These are phyloP conservation scores for Hephaestus fuliginosus DNA, from an alignment of 2,797 vertebrate genomes.

Conservation along the genomic window DNA sequence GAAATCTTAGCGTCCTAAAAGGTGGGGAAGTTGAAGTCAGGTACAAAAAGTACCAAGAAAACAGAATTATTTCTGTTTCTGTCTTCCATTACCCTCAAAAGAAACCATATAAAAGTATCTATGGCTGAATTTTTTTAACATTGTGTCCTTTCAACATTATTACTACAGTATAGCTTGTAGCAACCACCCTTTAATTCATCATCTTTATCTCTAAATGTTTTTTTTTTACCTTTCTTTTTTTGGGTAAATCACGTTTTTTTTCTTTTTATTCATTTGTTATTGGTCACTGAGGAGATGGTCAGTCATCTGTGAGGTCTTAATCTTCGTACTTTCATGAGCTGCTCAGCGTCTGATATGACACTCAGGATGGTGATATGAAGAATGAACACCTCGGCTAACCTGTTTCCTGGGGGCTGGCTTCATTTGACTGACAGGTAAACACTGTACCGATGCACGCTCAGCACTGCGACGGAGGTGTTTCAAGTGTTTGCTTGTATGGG, in stretches of 20 bases:
- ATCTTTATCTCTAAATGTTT: too few species aligned
- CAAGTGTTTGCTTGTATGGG: background rate
- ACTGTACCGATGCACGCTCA: background rate
- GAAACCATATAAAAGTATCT: too few species aligned
- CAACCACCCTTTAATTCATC: too few species aligned
- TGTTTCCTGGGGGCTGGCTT: background rate
- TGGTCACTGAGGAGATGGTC: background rate
- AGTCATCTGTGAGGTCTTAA: background rate
- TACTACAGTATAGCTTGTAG: background rate
- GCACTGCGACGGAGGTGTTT: background rate
- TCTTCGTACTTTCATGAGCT: background rate
- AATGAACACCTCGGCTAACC: background rate
- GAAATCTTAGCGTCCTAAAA: too few species aligned
- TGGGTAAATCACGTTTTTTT: too few species aligned
- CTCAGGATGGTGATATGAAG: background rate
- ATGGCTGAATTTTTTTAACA: too few species aligned
- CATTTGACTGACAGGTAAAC: conserved; percentile 16
- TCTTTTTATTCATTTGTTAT: background rate
- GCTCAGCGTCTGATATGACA: background rate
- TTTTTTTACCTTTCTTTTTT: too few species aligned
- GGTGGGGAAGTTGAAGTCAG: too few species aligned
- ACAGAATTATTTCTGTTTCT: too few species aligned
- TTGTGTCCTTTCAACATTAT: too few species aligned
- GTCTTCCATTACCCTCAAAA: too few species aligned
- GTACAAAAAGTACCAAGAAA: too few species aligned